Percentiles rank a stretch among this genome's conserved stretches.
phyloP scores from a whole-genome alignment of 2,888 invertebrate species.

The Apoda limacodes region DNA sequence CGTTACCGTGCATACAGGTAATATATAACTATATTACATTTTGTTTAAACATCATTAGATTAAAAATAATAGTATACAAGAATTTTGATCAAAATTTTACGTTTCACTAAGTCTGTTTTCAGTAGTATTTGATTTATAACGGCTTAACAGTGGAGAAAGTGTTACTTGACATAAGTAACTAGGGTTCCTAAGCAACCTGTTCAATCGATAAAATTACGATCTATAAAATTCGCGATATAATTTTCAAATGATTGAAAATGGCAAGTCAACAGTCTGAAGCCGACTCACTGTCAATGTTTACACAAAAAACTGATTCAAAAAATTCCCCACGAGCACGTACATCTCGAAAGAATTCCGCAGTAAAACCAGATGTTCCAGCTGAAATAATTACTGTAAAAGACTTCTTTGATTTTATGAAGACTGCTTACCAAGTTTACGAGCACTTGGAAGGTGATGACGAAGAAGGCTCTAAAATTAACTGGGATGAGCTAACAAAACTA shows the following conservation, averaged over 20 bases:
- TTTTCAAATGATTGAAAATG: constrained; percentile 32
- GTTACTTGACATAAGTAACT: not conserved
- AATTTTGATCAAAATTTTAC: no score
- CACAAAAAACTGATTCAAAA: constrained; percentile 36
- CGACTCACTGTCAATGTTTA: constrained; percentile 51
- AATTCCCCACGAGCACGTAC: constrained; percentile 31
- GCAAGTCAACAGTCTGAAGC: constrained; percentile 42
- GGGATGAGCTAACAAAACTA: constrained; percentile 62
- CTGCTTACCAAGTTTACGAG: constrained; percentile 76
- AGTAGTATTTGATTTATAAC: no score
- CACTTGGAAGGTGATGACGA: constrained; percentile 55
- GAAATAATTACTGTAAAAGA: constrained; percentile 77
- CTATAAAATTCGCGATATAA: constrained; percentile 1
- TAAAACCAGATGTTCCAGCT: constrained; percentile 35
- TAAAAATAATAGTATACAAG: no score
- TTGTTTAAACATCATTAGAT: no score
- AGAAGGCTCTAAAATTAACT: constrained; percentile 53
- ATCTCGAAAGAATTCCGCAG: constrained; percentile 33
- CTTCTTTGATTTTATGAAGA: constrained; percentile 79
- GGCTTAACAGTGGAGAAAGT: no score
- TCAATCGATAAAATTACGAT: constrained; percentile 13
- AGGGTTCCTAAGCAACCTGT: constrained; percentile 11
- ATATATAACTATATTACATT: no score
- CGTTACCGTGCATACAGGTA: no score
- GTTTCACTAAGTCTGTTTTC: no score